Percentiles rank a stretch among this genome's conserved stretches.
Evolutionary conservation across 2,888 invertebrate genomes (phyloP).

Genomic region (Boloria euphrosyne): DNA sequence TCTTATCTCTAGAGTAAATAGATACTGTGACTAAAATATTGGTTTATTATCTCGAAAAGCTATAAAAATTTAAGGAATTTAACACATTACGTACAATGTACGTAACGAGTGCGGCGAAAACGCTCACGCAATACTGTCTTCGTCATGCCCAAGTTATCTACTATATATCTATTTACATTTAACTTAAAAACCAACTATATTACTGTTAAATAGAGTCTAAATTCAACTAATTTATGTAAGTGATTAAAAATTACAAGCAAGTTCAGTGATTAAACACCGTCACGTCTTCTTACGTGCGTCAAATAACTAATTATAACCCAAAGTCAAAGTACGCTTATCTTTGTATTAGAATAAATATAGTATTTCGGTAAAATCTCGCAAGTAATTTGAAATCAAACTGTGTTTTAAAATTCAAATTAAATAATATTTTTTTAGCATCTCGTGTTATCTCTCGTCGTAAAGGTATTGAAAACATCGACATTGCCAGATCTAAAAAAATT

Average conservation of each 20-base stretch:
- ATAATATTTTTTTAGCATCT: too few relatives aligned
- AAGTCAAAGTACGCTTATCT: conserved; percentile 37
- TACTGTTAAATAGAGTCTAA: background rate
- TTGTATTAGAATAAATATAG: background rate
- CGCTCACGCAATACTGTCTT: conserved; percentile 17
- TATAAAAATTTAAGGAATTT: conserved; percentile 11
- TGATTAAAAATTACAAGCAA: conserved; percentile 31
- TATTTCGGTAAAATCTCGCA: too few relatives aligned
- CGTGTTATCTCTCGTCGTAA: too few relatives aligned
- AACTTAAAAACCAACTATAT: conserved; percentile 6
- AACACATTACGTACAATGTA: conserved; percentile 15
- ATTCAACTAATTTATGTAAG: conserved; percentile 5
- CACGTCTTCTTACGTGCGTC: conserved; percentile 33
- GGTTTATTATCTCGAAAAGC: background rate
- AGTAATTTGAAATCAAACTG: too few relatives aligned
- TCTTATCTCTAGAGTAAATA: too few relatives aligned
- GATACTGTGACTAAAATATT: too few relatives aligned
- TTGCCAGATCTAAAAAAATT: too few relatives aligned
- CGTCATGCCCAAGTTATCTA: conserved; percentile 29
- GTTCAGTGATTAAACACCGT: conserved; percentile 29
- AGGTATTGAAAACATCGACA: too few relatives aligned
- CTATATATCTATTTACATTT: background rate
- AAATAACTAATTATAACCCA: conserved; percentile 36
- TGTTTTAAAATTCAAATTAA: too few relatives aligned
- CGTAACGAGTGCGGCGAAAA: conserved; percentile 8